Evolutionary conservation across 1,140 invertebrate species (phyloP).

Genomic region (Dermatophagoides farinae): DNA sequence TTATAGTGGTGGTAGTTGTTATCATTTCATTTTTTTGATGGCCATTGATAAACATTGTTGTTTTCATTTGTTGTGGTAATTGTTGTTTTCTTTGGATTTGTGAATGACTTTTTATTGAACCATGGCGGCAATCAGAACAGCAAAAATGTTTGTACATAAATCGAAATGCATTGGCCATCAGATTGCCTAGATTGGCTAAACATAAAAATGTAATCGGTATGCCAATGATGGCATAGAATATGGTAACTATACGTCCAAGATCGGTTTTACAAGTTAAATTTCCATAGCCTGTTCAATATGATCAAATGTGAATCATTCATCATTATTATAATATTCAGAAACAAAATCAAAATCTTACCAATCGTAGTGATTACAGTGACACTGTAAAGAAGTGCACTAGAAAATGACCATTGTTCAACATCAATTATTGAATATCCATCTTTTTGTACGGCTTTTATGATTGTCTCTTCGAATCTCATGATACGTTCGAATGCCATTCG

Average conservation of each 20-base stretch:
- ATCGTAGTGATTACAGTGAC: constrained; percentile 31
- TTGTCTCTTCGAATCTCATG: constrained; percentile 47
- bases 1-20: neutral
- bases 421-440: constrained; percentile 48
- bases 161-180: constrained; percentile 80
- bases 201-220: constrained; percentile 84
- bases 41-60: neutral
- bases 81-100: neutral
- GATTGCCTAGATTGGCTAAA: constrained; percentile 82
- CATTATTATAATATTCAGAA: neutral
- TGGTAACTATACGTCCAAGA: constrained; percentile 76
- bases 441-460: constrained; percentile 46
- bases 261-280: constrained; percentile 82
- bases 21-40: neutral
- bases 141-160: constrained; percentile 61
- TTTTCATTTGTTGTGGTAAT: neutral
- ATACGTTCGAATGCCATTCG: constrained; percentile 47
- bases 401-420: constrained; percentile 33
- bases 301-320: neutral
- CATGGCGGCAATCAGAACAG: constrained; percentile 44
- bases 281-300: constrained; percentile 53
- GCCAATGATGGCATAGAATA: constrained; percentile 83
- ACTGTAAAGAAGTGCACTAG: constrained; percentile 28
- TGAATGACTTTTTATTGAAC: neutral
- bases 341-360: constrained; percentile 23